phyloP scores from a whole-genome alignment of 1,140 invertebrate genomes.

The Drosophila ficusphila region DNA sequence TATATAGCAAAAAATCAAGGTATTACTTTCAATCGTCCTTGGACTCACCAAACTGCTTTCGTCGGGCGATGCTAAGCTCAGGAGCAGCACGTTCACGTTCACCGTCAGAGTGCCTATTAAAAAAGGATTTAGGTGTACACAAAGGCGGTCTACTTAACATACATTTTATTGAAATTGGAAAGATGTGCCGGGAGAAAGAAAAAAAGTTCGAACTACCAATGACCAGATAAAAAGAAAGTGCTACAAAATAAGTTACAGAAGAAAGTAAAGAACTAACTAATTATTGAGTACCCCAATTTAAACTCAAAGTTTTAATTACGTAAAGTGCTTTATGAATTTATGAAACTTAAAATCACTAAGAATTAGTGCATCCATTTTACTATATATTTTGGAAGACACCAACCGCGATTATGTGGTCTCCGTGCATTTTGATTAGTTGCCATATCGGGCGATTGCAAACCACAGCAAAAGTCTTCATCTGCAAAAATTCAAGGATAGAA shows the following conservation, averaged over 20 bases:
- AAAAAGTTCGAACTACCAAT: conserved; percentile 5
- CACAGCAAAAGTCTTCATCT: conserved; percentile 95
- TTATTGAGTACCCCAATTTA: background rate
- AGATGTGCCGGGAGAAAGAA: conserved; percentile 12
- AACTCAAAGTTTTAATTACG: too few relatives aligned
- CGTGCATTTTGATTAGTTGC: conserved; percentile 84
- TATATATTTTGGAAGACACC: conserved; percentile 45
- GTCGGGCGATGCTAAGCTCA: conserved; percentile 96
- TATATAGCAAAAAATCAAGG: background rate
- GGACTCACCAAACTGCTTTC: conserved; percentile 96
- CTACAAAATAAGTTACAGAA: background rate
- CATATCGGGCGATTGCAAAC: conserved; percentile 90
- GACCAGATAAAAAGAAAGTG: conserved; percentile 1
- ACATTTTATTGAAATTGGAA: background rate
- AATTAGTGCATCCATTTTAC: background rate
- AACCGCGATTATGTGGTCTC: conserved; percentile 84
- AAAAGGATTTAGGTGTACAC: background rate
- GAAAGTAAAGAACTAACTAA: too few relatives aligned
- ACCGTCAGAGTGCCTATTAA: conserved; percentile 93
- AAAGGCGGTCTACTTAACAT: background rate
- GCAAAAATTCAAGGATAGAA: conserved; percentile 85
- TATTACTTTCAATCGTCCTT: conserved; percentile 9
- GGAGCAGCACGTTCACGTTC: conserved; percentile 95
- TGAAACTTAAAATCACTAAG: background rate
- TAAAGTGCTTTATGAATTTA: too few relatives aligned